Evolutionary conservation across 2,113 vertebrate species (phyloP).

Genomic region (Pteruthius melanotis): DNA sequence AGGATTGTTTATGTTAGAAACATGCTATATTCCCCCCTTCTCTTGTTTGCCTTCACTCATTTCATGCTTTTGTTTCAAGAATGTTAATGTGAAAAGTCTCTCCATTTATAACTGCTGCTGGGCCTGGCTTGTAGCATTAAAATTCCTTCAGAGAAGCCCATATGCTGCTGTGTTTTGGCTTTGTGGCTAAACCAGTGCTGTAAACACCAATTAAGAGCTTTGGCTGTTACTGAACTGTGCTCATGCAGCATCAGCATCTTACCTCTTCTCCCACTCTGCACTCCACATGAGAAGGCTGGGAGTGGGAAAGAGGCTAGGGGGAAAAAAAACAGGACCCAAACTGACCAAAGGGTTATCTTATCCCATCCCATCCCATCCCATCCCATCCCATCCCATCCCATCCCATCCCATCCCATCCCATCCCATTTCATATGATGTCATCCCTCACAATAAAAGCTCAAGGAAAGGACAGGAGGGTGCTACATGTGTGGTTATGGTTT

Average conservation of each 20-base stretch:
- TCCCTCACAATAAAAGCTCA: neutral
- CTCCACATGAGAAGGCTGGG: neutral
- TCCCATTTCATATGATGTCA: no score
- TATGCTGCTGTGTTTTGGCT: neutral
- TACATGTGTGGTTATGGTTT: neutral
- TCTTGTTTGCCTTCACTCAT: neutral
- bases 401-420: no score
- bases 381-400: no score
- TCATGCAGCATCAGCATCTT: accelerated
- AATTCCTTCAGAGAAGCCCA: neutral
- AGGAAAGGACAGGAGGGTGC: accelerated
- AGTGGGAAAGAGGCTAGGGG: neutral
- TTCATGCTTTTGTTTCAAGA: neutral
- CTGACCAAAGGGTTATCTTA: neutral
- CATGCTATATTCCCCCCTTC: neutral
- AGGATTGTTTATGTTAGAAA: neutral
- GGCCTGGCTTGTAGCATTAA: neutral
- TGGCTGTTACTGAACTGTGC: neutral
- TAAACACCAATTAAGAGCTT: neutral
- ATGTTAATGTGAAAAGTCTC: neutral
- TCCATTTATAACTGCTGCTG: neutral
- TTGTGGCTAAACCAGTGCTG: neutral
- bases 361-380: no score
- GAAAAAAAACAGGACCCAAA: neutral
- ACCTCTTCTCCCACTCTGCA: neutral